Percentiles rank a stretch among this genome's conserved stretches.
phyloP scores from a whole-genome alignment of 2,888 invertebrate genomes.

The Leptopterna dolabrata region DNA sequence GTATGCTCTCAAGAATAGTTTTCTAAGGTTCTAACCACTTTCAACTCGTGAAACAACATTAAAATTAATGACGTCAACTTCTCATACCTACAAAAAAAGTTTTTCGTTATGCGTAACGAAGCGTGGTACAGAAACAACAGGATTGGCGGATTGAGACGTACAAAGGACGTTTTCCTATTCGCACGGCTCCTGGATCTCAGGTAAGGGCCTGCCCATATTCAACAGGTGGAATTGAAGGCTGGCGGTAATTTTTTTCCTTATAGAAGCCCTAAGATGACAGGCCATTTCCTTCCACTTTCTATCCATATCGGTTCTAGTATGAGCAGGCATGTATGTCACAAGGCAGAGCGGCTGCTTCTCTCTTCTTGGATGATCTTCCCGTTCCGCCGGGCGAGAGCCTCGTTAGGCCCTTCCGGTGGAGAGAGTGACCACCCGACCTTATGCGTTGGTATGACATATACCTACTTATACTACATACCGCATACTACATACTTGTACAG shows the following conservation, averaged over 20 bases:
- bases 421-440: slow-evolving; percentile 27
- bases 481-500: no score
- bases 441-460: not conserved
- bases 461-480: not conserved
- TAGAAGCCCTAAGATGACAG: slow-evolving; percentile 14
- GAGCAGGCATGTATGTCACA: slow-evolving; percentile 41
- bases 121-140: not conserved
- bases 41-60: no score
- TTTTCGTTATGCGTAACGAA: not conserved
- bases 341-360: not conserved
- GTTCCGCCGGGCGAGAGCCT: slow-evolving; percentile 24
- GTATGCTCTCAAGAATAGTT: no score
- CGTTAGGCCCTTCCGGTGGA: slow-evolving; percentile 50
- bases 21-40: no score
- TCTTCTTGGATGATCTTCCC: slow-evolving; percentile 18
- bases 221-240: slow-evolving; percentile 2
- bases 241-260: not conserved
- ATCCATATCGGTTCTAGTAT: slow-evolving; percentile 41
- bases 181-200: not conserved
- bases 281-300: slow-evolving; percentile 45
- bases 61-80: not conserved
- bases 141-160: not conserved
- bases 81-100: not conserved
- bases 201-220: not conserved
- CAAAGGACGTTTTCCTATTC: not conserved